These are phyloP conservation scores for Cydia fagiglandana DNA, from an alignment of 1,140 invertebrate genomes.

Conservation along the genomic window DNA sequence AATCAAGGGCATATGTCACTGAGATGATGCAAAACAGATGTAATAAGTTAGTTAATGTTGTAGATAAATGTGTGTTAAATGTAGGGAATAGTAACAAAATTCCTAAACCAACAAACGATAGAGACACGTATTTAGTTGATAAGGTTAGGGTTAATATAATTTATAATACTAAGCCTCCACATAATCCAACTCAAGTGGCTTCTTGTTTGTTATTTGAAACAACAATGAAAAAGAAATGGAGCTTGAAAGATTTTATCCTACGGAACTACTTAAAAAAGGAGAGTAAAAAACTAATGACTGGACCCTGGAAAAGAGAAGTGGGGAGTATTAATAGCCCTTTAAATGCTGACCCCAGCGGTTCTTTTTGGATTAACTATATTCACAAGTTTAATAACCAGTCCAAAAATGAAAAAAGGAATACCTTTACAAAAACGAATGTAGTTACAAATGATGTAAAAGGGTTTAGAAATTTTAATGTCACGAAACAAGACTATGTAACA, in stretches of 20 bases:
- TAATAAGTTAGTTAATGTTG: constrained; percentile 38
- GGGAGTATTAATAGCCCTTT: constrained; percentile 41
- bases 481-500: neutral
- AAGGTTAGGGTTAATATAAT: constrained; percentile 66
- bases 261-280: neutral
- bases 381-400: constrained; percentile 29
- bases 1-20: constrained; percentile 37
- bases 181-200: neutral
- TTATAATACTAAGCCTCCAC: constrained; percentile 44
- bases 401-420: neutral
- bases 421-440: neutral
- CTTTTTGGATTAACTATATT: constrained; percentile 49
- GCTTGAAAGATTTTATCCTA: constrained; percentile 1
- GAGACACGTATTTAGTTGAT: constrained; percentile 54
- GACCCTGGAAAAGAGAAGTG: constrained; percentile 14
- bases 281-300: neutral
- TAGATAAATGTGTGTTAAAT: constrained; percentile 39
- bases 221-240: constrained; percentile 36
- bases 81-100: neutral
- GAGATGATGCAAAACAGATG: constrained; percentile 39
- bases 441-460: neutral
- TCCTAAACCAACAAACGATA: constrained; percentile 34
- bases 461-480: neutral
- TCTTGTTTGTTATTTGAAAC: neutral
- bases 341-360: constrained; percentile 42